Evolutionary conservation across 2,113 vertebrate genomes (phyloP).

Genomic region (Leptosomus discolor): DNA sequence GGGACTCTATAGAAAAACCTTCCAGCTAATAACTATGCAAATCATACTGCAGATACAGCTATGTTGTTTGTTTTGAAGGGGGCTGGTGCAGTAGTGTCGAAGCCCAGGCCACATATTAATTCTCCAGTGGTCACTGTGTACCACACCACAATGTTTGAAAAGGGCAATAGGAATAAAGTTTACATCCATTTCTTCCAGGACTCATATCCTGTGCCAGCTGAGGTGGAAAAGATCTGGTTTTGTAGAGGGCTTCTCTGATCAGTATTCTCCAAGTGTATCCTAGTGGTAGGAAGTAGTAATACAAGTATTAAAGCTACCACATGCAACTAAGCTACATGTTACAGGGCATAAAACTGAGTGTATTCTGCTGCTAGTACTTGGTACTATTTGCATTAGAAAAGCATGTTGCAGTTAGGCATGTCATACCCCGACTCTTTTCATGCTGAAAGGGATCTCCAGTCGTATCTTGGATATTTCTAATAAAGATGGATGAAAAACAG

Average conservation of each 20-base stretch:
- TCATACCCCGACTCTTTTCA: fast-evolving
- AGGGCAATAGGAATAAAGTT: background rate
- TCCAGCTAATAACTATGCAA: background rate
- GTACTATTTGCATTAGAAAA: background rate
- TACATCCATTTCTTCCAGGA: background rate
- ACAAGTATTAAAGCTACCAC: background rate
- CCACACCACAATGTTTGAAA: background rate
- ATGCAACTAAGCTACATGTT: background rate
- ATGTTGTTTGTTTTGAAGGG: background rate
- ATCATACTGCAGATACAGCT: background rate
- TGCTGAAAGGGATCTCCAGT: background rate
- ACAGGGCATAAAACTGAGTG: background rate
- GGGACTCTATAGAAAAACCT: background rate
- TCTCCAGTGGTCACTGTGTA: background rate
- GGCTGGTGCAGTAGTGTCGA: fast-evolving
- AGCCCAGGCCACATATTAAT: background rate
- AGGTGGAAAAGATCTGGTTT: background rate
- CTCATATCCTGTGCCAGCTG: background rate
- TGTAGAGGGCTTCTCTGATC: background rate
- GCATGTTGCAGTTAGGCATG: background rate
- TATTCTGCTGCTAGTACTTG: background rate
- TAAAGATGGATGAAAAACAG: background rate
- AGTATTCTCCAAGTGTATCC: background rate
- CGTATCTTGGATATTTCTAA: background rate
- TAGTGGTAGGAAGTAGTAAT: background rate